A percentile compares a stretch with the other conserved stretches of the same genome.
Conservation (phyloP, 2,797 vertebrate species). For the Allobates femoralis region DNA sequence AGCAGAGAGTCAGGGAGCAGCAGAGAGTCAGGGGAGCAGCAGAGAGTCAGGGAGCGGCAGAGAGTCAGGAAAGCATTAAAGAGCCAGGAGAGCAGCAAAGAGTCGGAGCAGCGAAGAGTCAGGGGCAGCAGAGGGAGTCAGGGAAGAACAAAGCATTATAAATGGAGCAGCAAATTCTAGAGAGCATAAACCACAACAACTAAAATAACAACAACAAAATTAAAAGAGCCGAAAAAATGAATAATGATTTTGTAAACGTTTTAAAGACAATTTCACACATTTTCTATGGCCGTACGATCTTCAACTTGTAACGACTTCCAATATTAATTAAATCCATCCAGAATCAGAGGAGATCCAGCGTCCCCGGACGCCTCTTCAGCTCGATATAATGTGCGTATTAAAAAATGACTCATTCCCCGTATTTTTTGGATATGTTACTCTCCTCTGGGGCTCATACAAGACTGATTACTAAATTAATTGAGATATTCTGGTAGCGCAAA, state of each 20-base stretch:
- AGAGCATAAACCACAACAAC: neutral
- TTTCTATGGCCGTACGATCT: neutral
- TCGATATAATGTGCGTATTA: constrained; percentile 46
- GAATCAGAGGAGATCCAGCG: neutral
- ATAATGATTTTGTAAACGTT: neutral
- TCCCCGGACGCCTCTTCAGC: constrained; percentile 11
- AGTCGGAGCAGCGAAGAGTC: too few relatives aligned
- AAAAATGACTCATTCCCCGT: constrained; percentile 48
- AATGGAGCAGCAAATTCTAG: too few relatives aligned
- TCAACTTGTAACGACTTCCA: neutral
- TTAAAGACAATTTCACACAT: neutral
- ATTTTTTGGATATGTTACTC: constrained; percentile 17
- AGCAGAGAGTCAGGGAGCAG: too few relatives aligned
- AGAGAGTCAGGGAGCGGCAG: too few relatives aligned
- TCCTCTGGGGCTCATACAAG: constrained; percentile 53
- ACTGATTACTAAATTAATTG: constrained; percentile 73
- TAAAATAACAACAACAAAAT: neutral
- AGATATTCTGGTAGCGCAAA: constrained; percentile 69
- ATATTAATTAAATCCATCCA: constrained; percentile 50
- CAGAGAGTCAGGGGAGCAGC: too few relatives aligned
- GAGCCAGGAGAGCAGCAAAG: too few relatives aligned
- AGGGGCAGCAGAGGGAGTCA: too few relatives aligned
- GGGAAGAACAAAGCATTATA: too few relatives aligned
- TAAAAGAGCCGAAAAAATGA: neutral
- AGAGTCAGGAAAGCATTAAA: too few relatives aligned